Evolutionary conservation across 2,113 vertebrate species (phyloP).

Genomic region (Vidua chalybeata): DNA sequence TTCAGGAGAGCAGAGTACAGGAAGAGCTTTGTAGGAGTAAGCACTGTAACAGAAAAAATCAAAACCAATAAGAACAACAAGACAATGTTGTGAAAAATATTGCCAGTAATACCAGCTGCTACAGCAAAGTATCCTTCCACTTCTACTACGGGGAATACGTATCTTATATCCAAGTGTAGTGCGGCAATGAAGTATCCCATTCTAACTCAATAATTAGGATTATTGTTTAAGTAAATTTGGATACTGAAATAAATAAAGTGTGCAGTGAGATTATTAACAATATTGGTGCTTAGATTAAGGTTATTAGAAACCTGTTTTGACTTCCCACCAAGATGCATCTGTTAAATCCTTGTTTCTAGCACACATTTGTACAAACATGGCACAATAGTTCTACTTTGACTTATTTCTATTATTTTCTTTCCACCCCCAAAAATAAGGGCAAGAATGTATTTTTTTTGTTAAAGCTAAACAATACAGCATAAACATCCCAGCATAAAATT

Average conservation of each 20-base stretch:
- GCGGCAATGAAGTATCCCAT: background rate
- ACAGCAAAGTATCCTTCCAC: background rate
- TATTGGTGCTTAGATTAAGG: background rate
- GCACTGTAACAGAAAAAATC: background rate
- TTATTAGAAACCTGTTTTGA: background rate
- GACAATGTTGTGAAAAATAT: background rate
- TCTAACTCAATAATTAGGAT: background rate
- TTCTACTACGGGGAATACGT: background rate
- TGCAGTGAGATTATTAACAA: background rate
- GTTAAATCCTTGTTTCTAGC: background rate
- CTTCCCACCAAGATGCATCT: background rate
- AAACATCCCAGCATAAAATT: background rate
- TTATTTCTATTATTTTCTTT: background rate
- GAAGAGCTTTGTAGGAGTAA: background rate
- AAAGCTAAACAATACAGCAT: background rate
- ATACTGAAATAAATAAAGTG: background rate
- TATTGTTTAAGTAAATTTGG: background rate
- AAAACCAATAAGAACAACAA: background rate
- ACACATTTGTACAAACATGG: background rate
- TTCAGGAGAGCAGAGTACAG: background rate
- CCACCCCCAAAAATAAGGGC: fast-evolving
- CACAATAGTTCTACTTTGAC: background rate
- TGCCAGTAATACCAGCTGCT: background rate
- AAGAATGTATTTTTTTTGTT: background rate
- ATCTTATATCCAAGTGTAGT: background rate